Evolutionary conservation across 2,113 vertebrate genomes (phyloP), one percentile per base, ranked within the genome.

Genomic region (Menura novaehollandiae): DNA sequence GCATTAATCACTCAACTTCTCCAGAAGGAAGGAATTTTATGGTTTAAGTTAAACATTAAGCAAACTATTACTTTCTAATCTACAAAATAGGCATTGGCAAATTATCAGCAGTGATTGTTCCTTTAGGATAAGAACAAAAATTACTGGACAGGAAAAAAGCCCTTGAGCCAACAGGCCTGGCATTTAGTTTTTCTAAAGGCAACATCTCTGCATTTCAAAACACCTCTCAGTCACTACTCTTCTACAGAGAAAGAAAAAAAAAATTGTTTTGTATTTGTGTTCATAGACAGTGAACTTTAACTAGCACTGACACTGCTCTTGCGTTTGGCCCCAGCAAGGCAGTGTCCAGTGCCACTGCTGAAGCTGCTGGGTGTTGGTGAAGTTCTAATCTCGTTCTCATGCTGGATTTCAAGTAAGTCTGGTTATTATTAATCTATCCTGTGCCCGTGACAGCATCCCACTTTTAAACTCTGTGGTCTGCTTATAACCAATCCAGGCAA

Each of bases 391-490:
- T 93, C 5, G 1, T 66, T 67, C 32, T 64, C 58, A 53, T 58
- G 73, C 26, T 44, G 74, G 49, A 73, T 64, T 84, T 63, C 2
- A 0, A 59, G 2, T 79, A 75, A 87, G 20, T 62, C 73, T 87
- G 87, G 92, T 92, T 96, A 92, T 93, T 93, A 64, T 86, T 89
- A 86, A 88, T 33, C 43, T 63, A 63, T 64, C 72, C 64, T 32
- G 63, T 74, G 78, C 78, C 47, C 3, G 1, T 74, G 72, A 91
- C 69, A 76, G 85, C 66, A 88, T 6, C 12, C 23, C 11, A 5
- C 39, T 88, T 89, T 79, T 76, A 88, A 91, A 62, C 63, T 33
- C 88, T 55, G 68, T 55, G 63, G 64, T 47, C 47, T 0, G 9
- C 68, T 81, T 35, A 67, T 59, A 88, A 51, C 85, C 86, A 96